Evolutionary conservation across 2,888 invertebrate genomes (phyloP), one percentile per base, ranked within the genome.

Genomic region (Leptothorax acervorum): DNA sequence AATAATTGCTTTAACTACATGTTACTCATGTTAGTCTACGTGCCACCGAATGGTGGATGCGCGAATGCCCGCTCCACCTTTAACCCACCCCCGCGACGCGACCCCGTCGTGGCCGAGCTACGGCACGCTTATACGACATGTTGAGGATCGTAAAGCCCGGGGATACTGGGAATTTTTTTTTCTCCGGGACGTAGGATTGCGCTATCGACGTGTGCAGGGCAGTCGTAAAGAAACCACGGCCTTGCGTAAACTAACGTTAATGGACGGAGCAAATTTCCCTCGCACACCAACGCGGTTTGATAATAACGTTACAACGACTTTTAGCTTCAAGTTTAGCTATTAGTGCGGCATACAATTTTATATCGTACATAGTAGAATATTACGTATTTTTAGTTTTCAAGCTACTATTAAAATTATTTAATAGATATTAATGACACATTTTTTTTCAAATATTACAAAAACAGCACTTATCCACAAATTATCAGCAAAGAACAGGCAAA

Each of bases 141-240:
- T 88, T 85, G 88, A 86, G 78, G 90, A 87, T 91, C 91, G 91
- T 92, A 92, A 92, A 92, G 89, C 83, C 89, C 86, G 85, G 45
- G 86, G 87, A 85, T 90, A 86, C 88, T 86, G 87, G 88, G 90
- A 91, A 92, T 90, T 93, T 79, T 79, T 35, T 92, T 92, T 90
- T 68, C 88, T 70, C 83, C 79, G 88, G 83, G 86, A 86, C 87
- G 87, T 62, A 53, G 88, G 86, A 87, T 51, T 79, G 83, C 87
- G 86, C 86, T 91, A 92, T 92, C 91, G 92, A 92, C 90, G 90
- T 90, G 89, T 88, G 90, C 88, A 86, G 88, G 78, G 51, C 84
- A 91, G 86, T 92, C 93, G 92, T 92, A 93, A 93, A 93, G 91
- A 89, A 92, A 91, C 90, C 90, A 91, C 90, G 89, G 88, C 73